These are phyloP conservation scores for Hydractinia symbiolongicarpus DNA, from an alignment of 30 jellyfish, hydroid and myxozoan species.

Conservation along the genomic window DNA sequence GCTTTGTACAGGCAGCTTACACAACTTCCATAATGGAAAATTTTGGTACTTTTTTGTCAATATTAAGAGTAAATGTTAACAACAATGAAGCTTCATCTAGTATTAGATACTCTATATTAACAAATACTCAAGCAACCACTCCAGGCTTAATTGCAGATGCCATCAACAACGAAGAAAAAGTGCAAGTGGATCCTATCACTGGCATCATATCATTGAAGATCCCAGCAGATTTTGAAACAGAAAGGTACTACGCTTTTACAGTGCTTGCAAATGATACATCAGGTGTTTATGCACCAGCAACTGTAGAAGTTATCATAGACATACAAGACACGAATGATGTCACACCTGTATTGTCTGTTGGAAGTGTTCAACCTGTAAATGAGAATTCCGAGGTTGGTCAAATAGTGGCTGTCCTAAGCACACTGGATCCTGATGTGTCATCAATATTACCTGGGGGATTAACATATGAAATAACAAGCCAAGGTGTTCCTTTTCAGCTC, in stretches of 20 bases:
- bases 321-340: conserved; percentile 20
- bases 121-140: not conserved
- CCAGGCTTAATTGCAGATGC: not conserved
- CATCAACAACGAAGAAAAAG: not conserved
- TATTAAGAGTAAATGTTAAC: not conserved
- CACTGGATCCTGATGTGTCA: conserved; percentile 16
- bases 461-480: not conserved
- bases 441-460: not conserved
- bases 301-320: conserved; percentile 22
- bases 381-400: conserved; percentile 31
- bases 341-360: conserved; percentile 6
- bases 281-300: not conserved
- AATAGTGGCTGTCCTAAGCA: conserved; percentile 25
- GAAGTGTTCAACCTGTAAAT: not conserved
- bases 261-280: conserved; percentile 25
- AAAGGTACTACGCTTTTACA: conserved; percentile 1
- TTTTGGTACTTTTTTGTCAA: not conserved
- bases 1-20: not conserved
- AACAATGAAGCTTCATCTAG: conserved; percentile 14
- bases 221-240: conserved; percentile 13
- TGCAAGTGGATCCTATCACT: conserved; percentile 10
- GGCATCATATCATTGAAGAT: conserved; percentile 11
- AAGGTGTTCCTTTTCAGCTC: conserved; percentile 8
- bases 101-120: not conserved
- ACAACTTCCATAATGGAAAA: not conserved